Conservation (phyloP, 2,113 vertebrate genomes). For the Myrmecophaga tridactyla region DNA sequence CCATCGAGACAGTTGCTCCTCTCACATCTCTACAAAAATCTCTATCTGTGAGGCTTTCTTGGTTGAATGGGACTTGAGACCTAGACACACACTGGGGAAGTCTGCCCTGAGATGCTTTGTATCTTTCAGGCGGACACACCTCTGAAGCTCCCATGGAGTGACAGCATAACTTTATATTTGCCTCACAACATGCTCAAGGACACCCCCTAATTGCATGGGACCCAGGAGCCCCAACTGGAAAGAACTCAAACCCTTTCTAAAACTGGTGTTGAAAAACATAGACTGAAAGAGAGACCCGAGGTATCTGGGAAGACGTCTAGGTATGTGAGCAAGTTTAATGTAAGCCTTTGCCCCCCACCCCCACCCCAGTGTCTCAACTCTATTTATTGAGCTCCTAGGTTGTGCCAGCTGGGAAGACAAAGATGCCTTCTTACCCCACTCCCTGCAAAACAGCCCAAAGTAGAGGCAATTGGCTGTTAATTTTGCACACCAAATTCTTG, state of each 20-base stretch:
- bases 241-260: background rate
- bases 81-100: background rate
- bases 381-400: background rate
- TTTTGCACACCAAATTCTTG: background rate
- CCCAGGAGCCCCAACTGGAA: background rate
- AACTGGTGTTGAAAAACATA: background rate
- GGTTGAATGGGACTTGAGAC: background rate
- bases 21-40: background rate
- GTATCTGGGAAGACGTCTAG: background rate
- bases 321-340: accelerated
- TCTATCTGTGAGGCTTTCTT: background rate
- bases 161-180: background rate
- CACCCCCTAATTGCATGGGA: background rate
- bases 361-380: background rate
- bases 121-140: background rate
- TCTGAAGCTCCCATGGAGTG: background rate
- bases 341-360: too few species aligned
- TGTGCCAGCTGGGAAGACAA: background rate
- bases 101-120: background rate
- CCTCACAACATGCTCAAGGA: background rate
- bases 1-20: background rate
- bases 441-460: background rate
- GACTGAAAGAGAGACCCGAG: background rate
- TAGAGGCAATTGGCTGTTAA: background rate
- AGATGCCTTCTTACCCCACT: background rate